Evolutionary conservation across 2,797 vertebrate species (phyloP), one percentile per base, ranked within the genome.

Genomic region (Urocyon cinereoargenteus): DNA sequence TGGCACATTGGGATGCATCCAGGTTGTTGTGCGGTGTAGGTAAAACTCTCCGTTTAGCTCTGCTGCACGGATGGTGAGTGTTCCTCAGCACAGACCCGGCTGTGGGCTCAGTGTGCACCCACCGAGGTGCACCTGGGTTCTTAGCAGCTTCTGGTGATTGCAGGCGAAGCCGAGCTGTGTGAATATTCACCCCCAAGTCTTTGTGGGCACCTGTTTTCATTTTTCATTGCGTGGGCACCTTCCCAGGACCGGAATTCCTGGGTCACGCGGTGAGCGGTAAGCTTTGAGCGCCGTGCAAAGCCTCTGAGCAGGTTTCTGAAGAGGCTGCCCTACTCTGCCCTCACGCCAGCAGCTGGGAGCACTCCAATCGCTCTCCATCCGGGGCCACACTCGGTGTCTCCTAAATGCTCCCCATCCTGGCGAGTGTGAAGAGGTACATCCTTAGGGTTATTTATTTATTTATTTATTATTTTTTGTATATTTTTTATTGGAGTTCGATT

Each of bases 351-450:
- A 2, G 1, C 0, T 0, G 0, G 1, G 34, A 24, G 28, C 16
- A 0, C 1, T 0, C 14, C 3, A 2, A 2, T 21, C 3, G 16
- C 70, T 19, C 22, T 5, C 0, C 0, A 1, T 1, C 70, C 15
- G 18, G 57, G 3, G 72, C 51, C 16, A 3, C 6, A 0, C 40
- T 49, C 0, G 13, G 14, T 0, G 0, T 6, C 45, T 31, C 21
- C 5, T 8, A 3, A 12, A 6, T 10, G 9, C 12, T 5, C 9
- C 1, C 86, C 31, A 0, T 1, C 24, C 24, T 21, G 4, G 26
- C 2, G 24, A 12, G 2, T 19, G 9, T 34, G 64, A 34, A n/a
- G 36, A 1, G 21, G 5, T 2, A 1, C 2, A 28, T 73, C 40
- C 6, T 3, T 0, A 3, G 1, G 55, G 31, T n/a, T 45, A 45